phyloP scores from a whole-genome alignment of 2,888 invertebrate genomes.

The Notocelia uddmanniana region DNA sequence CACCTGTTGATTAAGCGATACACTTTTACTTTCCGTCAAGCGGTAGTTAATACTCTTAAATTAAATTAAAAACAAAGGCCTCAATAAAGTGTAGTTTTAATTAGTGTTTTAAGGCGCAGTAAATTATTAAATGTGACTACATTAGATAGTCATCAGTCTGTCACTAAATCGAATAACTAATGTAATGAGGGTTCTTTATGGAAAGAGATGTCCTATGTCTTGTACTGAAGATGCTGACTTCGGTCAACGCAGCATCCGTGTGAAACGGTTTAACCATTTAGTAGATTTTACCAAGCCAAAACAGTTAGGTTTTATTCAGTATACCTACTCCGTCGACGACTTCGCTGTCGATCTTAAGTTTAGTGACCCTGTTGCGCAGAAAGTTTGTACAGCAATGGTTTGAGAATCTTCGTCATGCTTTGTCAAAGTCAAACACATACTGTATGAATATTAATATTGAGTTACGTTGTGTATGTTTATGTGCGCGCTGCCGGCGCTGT shows the following conservation, averaged over 20 bases:
- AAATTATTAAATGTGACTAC: neutral
- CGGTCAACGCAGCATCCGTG: neutral
- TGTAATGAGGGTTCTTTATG: neutral
- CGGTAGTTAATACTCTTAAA: constrained; percentile 30
- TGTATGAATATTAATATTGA: constrained; percentile 38
- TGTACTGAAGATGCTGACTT: constrained; percentile 10
- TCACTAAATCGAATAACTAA: neutral
- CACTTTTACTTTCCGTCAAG: constrained; percentile 43
- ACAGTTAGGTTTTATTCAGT: constrained; percentile 44
- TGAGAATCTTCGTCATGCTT: constrained; percentile 43
- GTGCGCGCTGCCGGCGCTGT: constrained; percentile 29
- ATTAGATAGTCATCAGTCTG: neutral
- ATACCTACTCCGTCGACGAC: constrained; percentile 53
- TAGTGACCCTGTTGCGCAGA: constrained; percentile 60
- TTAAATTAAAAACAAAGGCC: constrained; percentile 24
- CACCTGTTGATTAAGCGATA: constrained; percentile 45
- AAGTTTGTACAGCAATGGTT: constrained; percentile 54
- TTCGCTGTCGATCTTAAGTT: constrained; percentile 61
- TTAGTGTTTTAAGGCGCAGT: neutral
- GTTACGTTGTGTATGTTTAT: constrained; percentile 38
- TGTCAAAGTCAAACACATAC: constrained; percentile 36
- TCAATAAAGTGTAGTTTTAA: neutral
- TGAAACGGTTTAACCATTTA: constrained; percentile 7
- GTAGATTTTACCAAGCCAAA: constrained; percentile 19
- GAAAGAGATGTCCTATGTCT: neutral